Percentiles rank a stretch among this genome's conserved stretches.
phyloP scores from a whole-genome alignment of 1,140 invertebrate species.

The Drosophila bocqueti region DNA sequence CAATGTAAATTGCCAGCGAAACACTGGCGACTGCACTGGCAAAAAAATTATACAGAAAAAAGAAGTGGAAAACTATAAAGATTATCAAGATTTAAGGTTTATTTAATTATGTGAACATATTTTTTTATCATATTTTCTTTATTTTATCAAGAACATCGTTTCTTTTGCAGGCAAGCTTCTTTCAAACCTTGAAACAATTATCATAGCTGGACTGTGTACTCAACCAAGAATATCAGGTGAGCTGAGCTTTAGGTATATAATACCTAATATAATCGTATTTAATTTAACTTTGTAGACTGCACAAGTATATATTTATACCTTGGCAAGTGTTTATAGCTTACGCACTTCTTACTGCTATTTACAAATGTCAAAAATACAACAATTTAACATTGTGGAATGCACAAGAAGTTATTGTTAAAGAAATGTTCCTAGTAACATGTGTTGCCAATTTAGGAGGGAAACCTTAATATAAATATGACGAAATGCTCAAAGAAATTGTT shows the following conservation, averaged over 20 bases:
- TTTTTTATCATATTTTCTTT: not conserved
- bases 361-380: too few species aligned
- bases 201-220: not conserved
- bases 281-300: too few species aligned
- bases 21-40: not conserved
- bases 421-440: too few species aligned
- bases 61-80: not conserved
- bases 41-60: not conserved
- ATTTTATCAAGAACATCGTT: fast-evolving
- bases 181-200: not conserved
- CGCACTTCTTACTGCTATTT: too few species aligned
- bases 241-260: not conserved
- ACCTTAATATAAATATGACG: too few species aligned
- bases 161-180: not conserved
- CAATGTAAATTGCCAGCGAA: slow-evolving; percentile 46
- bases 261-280: not conserved
- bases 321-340: too few species aligned
- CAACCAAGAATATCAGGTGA: not conserved
- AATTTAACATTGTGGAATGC: too few species aligned
- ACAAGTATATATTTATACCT: too few species aligned
- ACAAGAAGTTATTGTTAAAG: too few species aligned
- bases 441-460: too few species aligned
- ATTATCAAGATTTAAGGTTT: not conserved
- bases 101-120: not conserved
- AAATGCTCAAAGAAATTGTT: too few species aligned